Percentiles rank a stretch among this genome's conserved stretches.
These are phyloP conservation scores for Eucriotettix oculatus DNA, from an alignment of 2,888 invertebrate species.

Conservation along the genomic window DNA sequence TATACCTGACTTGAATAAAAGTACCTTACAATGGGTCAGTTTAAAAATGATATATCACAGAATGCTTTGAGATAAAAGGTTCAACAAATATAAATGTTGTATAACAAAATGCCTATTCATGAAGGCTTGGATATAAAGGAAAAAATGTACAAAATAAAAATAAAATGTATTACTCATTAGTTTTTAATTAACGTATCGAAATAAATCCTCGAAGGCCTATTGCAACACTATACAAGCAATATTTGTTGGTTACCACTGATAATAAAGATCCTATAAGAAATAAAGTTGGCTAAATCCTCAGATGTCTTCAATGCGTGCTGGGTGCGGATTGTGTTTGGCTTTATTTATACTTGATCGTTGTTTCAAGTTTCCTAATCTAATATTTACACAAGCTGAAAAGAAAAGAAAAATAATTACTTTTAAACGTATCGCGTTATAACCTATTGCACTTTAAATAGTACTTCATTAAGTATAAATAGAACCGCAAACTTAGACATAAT, in stretches of 20 bases:
- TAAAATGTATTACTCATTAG: neutral
- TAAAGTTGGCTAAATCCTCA: slow-evolving; percentile 45
- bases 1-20: slow-evolving; percentile 15
- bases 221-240: slow-evolving; percentile 1
- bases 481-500: no score
- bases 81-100: slow-evolving; percentile 14
- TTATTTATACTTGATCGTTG: slow-evolving; percentile 24
- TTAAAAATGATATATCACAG: slow-evolving; percentile 34
- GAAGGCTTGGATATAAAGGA: neutral
- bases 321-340: slow-evolving; percentile 45
- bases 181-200: neutral
- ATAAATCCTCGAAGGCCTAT: slow-evolving; percentile 1
- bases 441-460: slow-evolving; percentile 1
- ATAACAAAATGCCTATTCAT: neutral
- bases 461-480: no score
- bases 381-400: slow-evolving; percentile 50
- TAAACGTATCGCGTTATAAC: slow-evolving; percentile 9
- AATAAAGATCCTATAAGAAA: slow-evolving; percentile 7
- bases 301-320: slow-evolving; percentile 84
- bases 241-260: slow-evolving; percentile 4
- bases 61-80: slow-evolving; percentile 29
- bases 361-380: slow-evolving; percentile 35
- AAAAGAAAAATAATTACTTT: slow-evolving; percentile 18
- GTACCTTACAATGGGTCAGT: slow-evolving; percentile 5
- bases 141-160: neutral